Conservation (phyloP, 1,140 invertebrate genomes). For the Galendromus occidentalis region DNA sequence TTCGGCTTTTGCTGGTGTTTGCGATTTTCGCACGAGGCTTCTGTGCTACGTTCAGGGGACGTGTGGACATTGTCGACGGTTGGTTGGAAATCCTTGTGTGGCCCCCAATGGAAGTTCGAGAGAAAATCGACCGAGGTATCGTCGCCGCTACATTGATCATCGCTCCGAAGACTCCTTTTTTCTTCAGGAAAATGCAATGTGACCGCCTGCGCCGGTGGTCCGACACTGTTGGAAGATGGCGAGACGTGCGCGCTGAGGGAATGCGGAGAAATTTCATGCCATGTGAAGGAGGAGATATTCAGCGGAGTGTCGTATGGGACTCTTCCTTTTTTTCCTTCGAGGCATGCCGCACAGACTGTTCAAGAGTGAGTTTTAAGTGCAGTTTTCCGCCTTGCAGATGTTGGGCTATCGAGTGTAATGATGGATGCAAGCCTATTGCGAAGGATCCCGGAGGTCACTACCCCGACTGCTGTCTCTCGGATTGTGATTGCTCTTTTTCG, state of each 20-base stretch:
- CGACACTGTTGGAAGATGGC: neutral
- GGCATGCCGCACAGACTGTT: too few species aligned
- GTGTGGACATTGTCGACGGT: too few species aligned
- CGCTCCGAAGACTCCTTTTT: too few species aligned
- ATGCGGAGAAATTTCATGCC: neutral
- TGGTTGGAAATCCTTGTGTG: too few species aligned
- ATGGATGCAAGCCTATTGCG: neutral
- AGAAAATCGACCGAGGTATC: too few species aligned
- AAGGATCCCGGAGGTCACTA: neutral
- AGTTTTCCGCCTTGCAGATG: neutral
- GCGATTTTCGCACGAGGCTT: too few species aligned
- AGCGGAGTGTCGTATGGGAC: neutral
- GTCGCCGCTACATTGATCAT: too few species aligned
- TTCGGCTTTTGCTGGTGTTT: too few species aligned
- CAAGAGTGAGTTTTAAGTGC: too few species aligned
- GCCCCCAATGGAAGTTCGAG: too few species aligned
- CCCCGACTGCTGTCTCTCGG: neutral
- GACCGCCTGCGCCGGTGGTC: neutral
- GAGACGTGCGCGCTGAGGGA: neutral
- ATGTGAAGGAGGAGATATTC: neutral
- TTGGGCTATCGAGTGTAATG: neutral
- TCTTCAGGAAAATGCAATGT: slow-evolving; percentile 9
- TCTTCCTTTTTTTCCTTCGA: neutral
- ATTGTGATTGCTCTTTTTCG: neutral
- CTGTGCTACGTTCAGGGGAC: too few species aligned